Conservation (phyloP, 2,888 invertebrate genomes). For the Sicus ferrugineus region DNA sequence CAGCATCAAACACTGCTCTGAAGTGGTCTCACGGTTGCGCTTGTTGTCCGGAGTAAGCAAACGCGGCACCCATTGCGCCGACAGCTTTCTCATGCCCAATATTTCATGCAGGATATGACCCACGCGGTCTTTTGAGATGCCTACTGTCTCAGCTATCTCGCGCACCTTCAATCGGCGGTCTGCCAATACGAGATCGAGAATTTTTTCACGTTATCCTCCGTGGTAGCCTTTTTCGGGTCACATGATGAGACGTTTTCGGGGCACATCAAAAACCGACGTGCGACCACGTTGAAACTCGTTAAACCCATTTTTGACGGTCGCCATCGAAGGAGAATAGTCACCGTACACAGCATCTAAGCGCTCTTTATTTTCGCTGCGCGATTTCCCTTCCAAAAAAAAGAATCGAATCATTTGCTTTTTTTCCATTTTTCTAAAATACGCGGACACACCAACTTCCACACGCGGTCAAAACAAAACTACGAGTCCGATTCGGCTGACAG, state of each 20-base stretch:
- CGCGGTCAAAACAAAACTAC: not conserved
- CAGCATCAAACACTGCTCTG: too few species aligned
- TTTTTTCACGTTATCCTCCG: slow-evolving; percentile 23
- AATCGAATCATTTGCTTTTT: slow-evolving; percentile 29
- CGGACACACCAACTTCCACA: not conserved
- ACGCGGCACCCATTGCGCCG: too few species aligned
- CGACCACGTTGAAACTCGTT: slow-evolving; percentile 20
- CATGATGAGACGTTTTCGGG: too few species aligned
- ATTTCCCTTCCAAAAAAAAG: slow-evolving; percentile 27
- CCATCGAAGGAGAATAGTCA: slow-evolving; percentile 20
- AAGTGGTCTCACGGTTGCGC: too few species aligned
- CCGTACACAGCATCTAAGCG: slow-evolving; percentile 18
- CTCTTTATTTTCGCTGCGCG: slow-evolving; percentile 22
- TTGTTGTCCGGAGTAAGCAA: too few species aligned
- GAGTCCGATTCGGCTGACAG: too few species aligned
- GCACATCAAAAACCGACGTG: too few species aligned
- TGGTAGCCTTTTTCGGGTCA: not conserved
- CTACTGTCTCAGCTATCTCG: too few species aligned
- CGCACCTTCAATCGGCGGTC: slow-evolving; percentile 15
- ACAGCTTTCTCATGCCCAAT: too few species aligned
- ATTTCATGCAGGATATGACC: too few species aligned
- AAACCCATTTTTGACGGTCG: slow-evolving; percentile 21
- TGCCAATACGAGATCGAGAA: slow-evolving; percentile 3
- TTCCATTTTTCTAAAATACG: slow-evolving; percentile 22
- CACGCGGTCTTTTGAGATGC: too few species aligned